phyloP scores from a whole-genome alignment of 2,113 vertebrate genomes.

The Scopus umbretta region DNA sequence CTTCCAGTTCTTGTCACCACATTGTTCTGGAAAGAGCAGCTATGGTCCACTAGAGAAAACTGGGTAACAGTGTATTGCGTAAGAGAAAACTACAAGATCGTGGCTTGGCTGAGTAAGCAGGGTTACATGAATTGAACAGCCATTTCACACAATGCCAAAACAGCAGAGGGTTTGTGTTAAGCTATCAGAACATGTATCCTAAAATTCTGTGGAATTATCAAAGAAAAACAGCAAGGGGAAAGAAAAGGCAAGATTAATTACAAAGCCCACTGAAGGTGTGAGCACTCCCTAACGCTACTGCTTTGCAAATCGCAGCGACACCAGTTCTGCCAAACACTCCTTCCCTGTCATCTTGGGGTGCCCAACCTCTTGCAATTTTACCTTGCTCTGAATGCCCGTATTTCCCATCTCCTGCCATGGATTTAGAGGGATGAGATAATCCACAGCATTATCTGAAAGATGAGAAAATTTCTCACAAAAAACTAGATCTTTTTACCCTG shows the following conservation, averaged over 20 bases:
- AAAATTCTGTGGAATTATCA: neutral
- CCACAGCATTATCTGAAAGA: neutral
- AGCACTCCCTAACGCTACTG: neutral
- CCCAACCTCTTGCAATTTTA: neutral
- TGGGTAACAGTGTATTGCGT: neutral
- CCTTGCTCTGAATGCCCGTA: neutral
- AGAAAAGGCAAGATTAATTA: neutral
- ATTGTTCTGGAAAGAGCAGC: neutral
- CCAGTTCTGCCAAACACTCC: neutral
- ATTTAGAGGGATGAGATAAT: neutral
- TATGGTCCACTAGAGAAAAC: rapidly evolving
- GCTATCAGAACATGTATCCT: neutral
- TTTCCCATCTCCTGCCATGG: neutral
- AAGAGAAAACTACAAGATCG: neutral
- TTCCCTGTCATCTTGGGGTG: rapidly evolving
- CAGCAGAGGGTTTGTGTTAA: neutral
- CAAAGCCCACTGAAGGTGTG: neutral
- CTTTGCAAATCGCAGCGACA: neutral
- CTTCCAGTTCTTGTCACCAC: neutral
- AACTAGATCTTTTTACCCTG: neutral
- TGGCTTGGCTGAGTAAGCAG: neutral
- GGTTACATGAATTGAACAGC: neutral
- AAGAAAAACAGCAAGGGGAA: neutral
- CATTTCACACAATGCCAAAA: neutral
- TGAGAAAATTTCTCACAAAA: neutral